These are phyloP conservation scores for Coenobita brevimanus DNA, from an alignment of 1,140 invertebrate genomes.

Conservation along the genomic window DNA sequence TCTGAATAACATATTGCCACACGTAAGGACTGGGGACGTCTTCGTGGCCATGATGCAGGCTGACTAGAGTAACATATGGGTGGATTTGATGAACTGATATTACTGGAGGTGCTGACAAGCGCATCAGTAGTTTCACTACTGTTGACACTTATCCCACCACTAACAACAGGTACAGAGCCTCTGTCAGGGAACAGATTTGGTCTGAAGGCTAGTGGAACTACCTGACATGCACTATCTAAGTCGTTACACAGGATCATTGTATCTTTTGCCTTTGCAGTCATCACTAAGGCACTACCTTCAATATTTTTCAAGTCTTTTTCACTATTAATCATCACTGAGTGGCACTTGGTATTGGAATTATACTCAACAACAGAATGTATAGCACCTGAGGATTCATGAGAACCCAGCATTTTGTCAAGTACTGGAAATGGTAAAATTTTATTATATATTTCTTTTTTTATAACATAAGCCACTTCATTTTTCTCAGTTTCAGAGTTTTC, in stretches of 20 bases:
- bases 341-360: constrained; percentile 38
- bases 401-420: constrained; percentile 5
- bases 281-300: not conserved
- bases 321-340: constrained; percentile 27
- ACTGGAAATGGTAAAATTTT: constrained; percentile 54
- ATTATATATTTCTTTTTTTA: constrained; percentile 51
- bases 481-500: constrained; percentile 6
- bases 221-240: constrained; percentile 56
- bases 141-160: constrained; percentile 35
- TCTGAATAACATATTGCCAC: constrained; percentile 56
- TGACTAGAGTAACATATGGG: constrained; percentile 10
- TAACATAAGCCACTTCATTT: constrained; percentile 34
- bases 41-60: constrained; percentile 52
- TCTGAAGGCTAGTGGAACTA: constrained; percentile 52
- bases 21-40: constrained; percentile 53
- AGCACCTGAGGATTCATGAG: constrained; percentile 30
- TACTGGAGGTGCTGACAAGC: constrained; percentile 32
- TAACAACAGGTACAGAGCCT: constrained; percentile 41
- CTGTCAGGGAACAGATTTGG: constrained; percentile 55
- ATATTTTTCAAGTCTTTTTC: not conserved
- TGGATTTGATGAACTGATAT: constrained; percentile 15
- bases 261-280: constrained; percentile 18
- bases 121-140: constrained; percentile 37
- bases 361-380: constrained; percentile 45
- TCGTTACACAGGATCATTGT: constrained; percentile 59